Evolutionary conservation across 2,113 vertebrate genomes (phyloP).

Genomic region (Tyto alba): DNA sequence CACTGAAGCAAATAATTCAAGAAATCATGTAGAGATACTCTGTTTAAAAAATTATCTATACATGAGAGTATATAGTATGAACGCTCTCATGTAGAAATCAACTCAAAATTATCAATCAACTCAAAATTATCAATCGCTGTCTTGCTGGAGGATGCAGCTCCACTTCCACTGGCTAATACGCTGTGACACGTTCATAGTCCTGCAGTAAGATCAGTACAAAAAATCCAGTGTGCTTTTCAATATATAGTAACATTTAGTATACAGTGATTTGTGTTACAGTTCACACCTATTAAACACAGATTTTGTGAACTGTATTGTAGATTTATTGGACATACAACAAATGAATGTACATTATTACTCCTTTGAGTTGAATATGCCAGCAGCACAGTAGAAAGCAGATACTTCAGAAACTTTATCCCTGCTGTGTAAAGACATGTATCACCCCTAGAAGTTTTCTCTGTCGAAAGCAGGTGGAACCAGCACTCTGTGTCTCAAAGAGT

Average conservation of each 20-base stretch:
- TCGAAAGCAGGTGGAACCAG: not conserved
- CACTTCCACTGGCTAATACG: not conserved
- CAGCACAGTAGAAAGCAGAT: not conserved
- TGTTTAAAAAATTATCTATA: not conserved
- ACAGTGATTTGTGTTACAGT: not conserved
- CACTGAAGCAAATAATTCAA: not conserved
- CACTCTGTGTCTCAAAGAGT: not conserved
- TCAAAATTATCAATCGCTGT: not conserved
- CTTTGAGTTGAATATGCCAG: not conserved
- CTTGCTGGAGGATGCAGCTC: not conserved
- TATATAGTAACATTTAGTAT: not conserved
- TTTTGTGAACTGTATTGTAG: too few relatives aligned
- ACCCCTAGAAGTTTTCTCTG: not conserved
- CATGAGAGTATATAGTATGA: rapidly evolving
- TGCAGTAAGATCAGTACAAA: not conserved
- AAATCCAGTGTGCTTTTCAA: not conserved
- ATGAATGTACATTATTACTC: not conserved
- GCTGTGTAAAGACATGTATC: not conserved
- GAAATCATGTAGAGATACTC: not conserved
- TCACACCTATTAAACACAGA: too few relatives aligned
- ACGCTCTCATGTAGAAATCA: not conserved
- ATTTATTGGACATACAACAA: not conserved
- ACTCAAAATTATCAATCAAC: not conserved
- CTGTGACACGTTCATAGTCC: not conserved
- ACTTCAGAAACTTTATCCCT: not conserved